Evolutionary conservation across 23 tunicate genomes (phyloP), one percentile per base, ranked within the genome.

Genomic region (Trididemnum clinides): DNA sequence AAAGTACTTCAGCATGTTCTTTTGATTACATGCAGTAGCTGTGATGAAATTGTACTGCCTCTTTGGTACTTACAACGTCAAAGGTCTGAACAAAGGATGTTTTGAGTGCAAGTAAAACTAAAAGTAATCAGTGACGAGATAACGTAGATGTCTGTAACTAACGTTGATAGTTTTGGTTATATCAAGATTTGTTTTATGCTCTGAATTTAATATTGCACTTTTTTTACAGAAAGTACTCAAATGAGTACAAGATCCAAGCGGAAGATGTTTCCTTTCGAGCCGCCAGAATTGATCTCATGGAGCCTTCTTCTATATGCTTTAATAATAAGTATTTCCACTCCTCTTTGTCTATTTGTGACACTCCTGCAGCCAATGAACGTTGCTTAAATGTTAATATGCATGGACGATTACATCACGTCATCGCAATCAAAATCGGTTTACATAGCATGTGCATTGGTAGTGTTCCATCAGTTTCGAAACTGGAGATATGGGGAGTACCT

Each of bases 401-500:
- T 21, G 98, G 93, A 35, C 59, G 63, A 21, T 51, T 85, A n/a
- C 26, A 71, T 44, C 23, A 64, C 35, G 83, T 88, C 1, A 54
- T 77, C 4, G 89, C 93, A 0, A 51, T 93, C 5, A 84, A 91
- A 50, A 72, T 93, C 28, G 83, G 66, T 2, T 58, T 93, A 0
- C 21, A 65, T 37, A 66, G 59, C 21, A 93, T 93, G 98, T 77
- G 84, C n/a, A 27, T n/a, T 0, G 98, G 98, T 33, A 85, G 84
- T 50, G 87, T 93, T 23, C 93, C 98, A 27, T 88, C 98, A 2
- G 34, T 93, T 20, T 0, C 39, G 33, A 5, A 33, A 15, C 26
- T 93, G 25, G 35, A 44, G 20, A 72, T 93, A 1, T 88, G 87
- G 87, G 98, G 93, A 10, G 33, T 44, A 20, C 93, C 93, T 0